Base-by-base conservation (phyloP, 2,888 invertebrate genomes). In the Thymelicus lineola region DNA sequence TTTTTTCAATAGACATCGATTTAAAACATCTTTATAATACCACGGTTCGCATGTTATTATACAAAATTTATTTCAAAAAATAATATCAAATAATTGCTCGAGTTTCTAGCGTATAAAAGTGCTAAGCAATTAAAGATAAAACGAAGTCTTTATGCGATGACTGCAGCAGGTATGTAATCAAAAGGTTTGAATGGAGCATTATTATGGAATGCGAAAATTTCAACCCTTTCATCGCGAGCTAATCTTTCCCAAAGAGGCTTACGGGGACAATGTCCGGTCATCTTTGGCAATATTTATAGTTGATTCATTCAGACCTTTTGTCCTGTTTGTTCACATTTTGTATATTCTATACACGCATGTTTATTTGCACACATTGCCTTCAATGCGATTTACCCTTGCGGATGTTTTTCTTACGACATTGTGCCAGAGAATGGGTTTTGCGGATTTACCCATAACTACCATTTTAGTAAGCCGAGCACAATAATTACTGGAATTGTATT, bases 251-350 rank as follows among this genome's bases (percentile, higher is more conserved):
- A 63, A 69, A 69, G 63, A 20, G 50, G 69, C 63, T 69, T 69
- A 69, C 50, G 5, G 38, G 68, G 76, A 76, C 71, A 58, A 66
- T 76, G 79, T 77, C 59, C 66, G 75, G 74, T 82, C 82, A 82
- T 82, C 81, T 78, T 67, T 70, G 73, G 83, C 82, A 81, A 87
- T 90, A 88, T 91, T 90, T 89, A 86, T 85, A 83, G 81, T 78
- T 59, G 59, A 64, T 70, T 59, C 69, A 70, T 69, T 69, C 58
- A 55, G 17, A n/a, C 45, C 59, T 38, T 68, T 64, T 70, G 65
- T 70, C 66, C 74, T 91, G 90, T 91, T 91, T 91, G 87, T 89
- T 81, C 91, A 93, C 87, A 87, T 91, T 90, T 84, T 85, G 85
- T 86, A 86, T 83, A 88, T 87, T 85, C 87, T 86, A 75, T 79